phyloP scores from a whole-genome alignment of 1,140 invertebrate species.

The Maconellicoccus hirsutus region DNA sequence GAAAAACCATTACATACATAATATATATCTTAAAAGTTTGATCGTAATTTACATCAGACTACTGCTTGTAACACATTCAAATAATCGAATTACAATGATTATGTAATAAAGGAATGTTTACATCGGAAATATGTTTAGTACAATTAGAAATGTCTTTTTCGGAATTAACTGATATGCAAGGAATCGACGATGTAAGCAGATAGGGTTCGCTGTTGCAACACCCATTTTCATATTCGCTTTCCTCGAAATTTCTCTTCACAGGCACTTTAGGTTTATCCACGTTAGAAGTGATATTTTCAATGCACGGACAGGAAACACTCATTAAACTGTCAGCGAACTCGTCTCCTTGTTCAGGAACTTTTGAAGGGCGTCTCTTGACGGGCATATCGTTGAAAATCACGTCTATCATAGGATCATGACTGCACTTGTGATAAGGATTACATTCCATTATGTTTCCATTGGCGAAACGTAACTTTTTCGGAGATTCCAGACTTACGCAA shows the following conservation, averaged over 20 bases:
- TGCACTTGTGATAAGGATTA: constrained; percentile 29
- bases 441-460: constrained; percentile 43
- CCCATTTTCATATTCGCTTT: background rate
- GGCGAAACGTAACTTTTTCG: constrained; percentile 63
- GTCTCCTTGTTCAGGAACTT: constrained; percentile 31
- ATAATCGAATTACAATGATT: background rate
- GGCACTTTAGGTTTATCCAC: constrained; percentile 24
- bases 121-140: background rate
- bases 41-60: no score
- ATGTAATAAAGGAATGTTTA: constrained; percentile 4
- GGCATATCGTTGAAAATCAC: constrained; percentile 40
- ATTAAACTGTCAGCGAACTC: constrained; percentile 37
- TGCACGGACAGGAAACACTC: constrained; percentile 48
- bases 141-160: background rate
- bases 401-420: constrained; percentile 42
- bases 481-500: constrained; percentile 65
- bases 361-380: constrained; percentile 33
- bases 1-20: no score
- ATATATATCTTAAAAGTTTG: no score
- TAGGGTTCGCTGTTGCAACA: constrained; percentile 6
- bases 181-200: background rate
- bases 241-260: background rate
- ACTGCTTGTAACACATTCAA: background rate
- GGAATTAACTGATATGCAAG: background rate
- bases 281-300: constrained; percentile 39